Base-by-base conservation (phyloP, 2,888 invertebrate species). In the Siphonodentalium dalli region DNA sequence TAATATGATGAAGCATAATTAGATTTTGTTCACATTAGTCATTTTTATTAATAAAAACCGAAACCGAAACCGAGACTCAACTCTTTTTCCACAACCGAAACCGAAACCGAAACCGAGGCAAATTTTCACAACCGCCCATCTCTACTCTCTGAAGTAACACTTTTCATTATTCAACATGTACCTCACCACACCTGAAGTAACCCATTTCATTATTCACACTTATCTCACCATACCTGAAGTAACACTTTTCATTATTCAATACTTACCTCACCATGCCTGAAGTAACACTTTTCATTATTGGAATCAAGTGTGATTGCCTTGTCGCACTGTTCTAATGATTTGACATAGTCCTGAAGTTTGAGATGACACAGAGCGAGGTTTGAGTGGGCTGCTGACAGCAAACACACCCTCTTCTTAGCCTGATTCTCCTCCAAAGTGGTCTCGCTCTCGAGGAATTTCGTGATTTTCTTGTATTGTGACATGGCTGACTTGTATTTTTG, bases 231-330 rank as follows among this genome's bases (percentile, higher is more conserved):
- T 24, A 42, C 20, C 18, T 42, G 3, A 15, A 24, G 13, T 4
- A 13, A 18, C n/a, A 39, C 23, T 24, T 3, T 2, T 40, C 23
- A 3, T 7, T n/a, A 29, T 18, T 42, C 28, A 28, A 13, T n/a
- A 23, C 63, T 67, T 75, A 85, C 85, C 79, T 90, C 89, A 0
- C 93, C 96, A 65, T 91, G 85, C 66, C 98, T 86, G 82, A 93
- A 99, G 26, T 91, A 83, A 0, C 91, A 97, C 82, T 99, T 99
- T 11, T 92, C 90, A 79, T 90, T 95, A 23, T 85, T 85, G 0
- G 87, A 81, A 71, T 92, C 90, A 1, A 90, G 68, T 49, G 87
- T 86, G 4, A 99, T 82, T 0, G 90, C 95, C 68, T 89, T 88
- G 39, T 88, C 87, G 38, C 95, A 93, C 40, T 88, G 85, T 42